Percentiles rank a stretch among this genome's conserved stretches.
phyloP scores from a whole-genome alignment of 2,888 invertebrate species.

The Meandrusa payeni region DNA sequence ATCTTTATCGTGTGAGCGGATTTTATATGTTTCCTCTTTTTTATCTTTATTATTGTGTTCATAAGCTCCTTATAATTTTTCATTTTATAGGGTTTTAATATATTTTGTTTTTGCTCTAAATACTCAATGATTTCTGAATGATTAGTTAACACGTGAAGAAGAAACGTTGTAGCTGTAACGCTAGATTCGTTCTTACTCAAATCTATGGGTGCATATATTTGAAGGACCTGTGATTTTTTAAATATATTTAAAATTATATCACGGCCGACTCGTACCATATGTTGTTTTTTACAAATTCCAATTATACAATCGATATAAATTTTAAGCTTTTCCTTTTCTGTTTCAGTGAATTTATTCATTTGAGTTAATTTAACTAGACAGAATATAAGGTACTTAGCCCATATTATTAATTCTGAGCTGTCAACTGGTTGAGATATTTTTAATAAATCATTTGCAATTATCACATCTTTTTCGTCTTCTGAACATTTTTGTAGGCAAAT shows the following conservation, averaged over 20 bases:
- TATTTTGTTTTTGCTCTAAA: conserved; percentile 49
- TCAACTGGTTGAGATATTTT: conserved; percentile 47
- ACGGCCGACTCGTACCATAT: conserved; percentile 52
- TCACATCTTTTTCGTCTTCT: conserved; percentile 43
- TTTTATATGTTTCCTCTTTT: conserved; percentile 53
- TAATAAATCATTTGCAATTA: conserved; percentile 40
- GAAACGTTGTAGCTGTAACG: conserved; percentile 54
- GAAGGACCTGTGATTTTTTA: conserved; percentile 62
- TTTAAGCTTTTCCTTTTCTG: conserved; percentile 47
- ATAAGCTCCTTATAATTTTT: conserved; percentile 75
- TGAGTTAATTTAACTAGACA: conserved; percentile 56
- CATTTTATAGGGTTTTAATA: conserved; percentile 74
- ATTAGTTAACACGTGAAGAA: conserved; percentile 50
- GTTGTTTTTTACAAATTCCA: conserved; percentile 47
- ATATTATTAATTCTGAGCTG: conserved; percentile 58
- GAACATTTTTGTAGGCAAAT: conserved; percentile 41
- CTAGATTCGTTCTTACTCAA: conserved; percentile 45
- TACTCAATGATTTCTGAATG: conserved; percentile 52
- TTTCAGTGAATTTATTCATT: conserved; percentile 46
- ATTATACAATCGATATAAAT: conserved; percentile 55
- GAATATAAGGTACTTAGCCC: conserved; percentile 67
- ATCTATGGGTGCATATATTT: conserved; percentile 60
- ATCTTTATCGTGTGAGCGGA: conserved; percentile 58
- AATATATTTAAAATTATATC: conserved; percentile 52
- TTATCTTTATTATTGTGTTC: conserved; percentile 69